A percentile compares a stretch with the other conserved stretches of the same genome.
phyloP scores from a whole-genome alignment of 2,888 invertebrate genomes.

The Drosophila stalkeri region DNA sequence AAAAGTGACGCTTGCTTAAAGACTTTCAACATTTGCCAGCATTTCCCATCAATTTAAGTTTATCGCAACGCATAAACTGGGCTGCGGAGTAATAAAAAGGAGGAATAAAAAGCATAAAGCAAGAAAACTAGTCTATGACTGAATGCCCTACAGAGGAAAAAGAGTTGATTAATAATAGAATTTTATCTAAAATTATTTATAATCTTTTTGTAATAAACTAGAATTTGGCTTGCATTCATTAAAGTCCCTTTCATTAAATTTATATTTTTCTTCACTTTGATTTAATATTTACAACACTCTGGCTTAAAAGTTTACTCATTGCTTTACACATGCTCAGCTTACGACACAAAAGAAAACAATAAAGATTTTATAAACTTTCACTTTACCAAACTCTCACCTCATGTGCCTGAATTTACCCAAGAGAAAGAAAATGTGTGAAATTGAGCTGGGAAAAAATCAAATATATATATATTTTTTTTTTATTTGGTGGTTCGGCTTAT shows the following conservation, averaged over 20 bases:
- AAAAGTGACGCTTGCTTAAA: constrained; percentile 20
- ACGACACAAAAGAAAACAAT: constrained; percentile 2
- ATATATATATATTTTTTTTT: no score
- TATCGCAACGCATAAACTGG: constrained; percentile 44
- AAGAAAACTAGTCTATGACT: background rate
- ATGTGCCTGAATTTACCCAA: background rate
- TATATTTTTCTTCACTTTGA: background rate
- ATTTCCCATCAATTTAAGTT: constrained; percentile 71
- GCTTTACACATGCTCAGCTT: background rate
- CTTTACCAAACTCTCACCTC: background rate
- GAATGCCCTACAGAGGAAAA: background rate
- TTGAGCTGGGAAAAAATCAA: background rate
- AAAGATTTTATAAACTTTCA: constrained; percentile 8
- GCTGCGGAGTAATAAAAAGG: constrained; percentile 2
- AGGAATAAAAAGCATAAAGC: background rate
- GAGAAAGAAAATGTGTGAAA: constrained; percentile 5
- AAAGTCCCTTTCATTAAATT: background rate
- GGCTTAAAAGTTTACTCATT: background rate
- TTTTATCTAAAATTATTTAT: no score
- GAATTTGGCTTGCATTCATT: no score
- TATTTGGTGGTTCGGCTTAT: background rate
- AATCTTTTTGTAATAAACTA: no score
- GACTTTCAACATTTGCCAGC: constrained; percentile 33
- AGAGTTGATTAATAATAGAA: background rate
- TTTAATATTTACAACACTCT: background rate